Conservation (phyloP, 2,888 invertebrate species). For the Anagyrus pseudococci region DNA sequence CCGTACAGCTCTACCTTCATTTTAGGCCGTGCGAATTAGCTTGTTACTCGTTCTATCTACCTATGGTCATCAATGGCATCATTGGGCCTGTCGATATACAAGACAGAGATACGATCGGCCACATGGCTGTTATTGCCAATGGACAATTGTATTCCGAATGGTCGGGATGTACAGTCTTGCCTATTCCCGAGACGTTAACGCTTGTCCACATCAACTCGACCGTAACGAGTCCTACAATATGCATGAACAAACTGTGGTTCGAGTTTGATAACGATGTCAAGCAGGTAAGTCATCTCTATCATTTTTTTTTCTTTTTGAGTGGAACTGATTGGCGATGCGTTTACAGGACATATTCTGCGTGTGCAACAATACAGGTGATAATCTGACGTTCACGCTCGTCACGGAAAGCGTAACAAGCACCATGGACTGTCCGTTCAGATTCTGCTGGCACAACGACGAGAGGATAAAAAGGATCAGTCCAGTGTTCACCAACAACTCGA, state of each 20-base stretch:
- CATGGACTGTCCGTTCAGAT: conserved; percentile 46
- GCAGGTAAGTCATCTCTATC: conserved; percentile 34
- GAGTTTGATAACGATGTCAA: conserved; percentile 37
- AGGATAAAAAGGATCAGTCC: conserved; percentile 41
- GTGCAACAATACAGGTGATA: conserved; percentile 41
- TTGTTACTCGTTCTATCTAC: conserved; percentile 68
- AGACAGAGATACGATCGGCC: conserved; percentile 43
- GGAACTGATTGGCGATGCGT: not conserved
- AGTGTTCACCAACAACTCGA: conserved; percentile 30
- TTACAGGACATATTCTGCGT: conserved; percentile 34
- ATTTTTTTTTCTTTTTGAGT: not conserved
- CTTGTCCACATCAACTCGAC: conserved; percentile 43
- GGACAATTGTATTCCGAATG: conserved; percentile 26
- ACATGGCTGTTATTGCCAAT: conserved; percentile 39
- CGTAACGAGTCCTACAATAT: conserved; percentile 42
- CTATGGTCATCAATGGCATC: conserved; percentile 67
- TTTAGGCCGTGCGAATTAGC: conserved; percentile 60
- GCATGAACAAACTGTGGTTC: conserved; percentile 44
- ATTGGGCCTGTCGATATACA: conserved; percentile 65
- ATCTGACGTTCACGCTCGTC: conserved; percentile 48
- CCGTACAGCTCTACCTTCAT: conserved; percentile 55
- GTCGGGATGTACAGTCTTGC: conserved; percentile 12
- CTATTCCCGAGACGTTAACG: conserved; percentile 40
- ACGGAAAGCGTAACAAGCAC: conserved; percentile 44
- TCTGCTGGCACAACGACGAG: conserved; percentile 41